phyloP scores from a whole-genome alignment of 2,888 invertebrate genomes.

The Parapristionchus giblindavisi region DNA sequence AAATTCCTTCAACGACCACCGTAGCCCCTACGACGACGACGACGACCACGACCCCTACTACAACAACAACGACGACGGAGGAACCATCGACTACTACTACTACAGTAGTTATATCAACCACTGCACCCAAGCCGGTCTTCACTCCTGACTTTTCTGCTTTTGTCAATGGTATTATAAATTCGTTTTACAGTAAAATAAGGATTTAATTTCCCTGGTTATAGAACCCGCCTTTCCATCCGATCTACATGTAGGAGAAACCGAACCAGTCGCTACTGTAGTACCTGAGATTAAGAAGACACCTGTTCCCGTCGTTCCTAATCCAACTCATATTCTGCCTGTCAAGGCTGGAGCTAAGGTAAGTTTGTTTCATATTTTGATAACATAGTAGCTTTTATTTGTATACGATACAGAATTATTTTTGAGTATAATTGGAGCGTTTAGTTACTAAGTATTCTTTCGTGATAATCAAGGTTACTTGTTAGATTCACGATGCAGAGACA shows the following conservation, averaged over 20 bases:
- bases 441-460: neutral
- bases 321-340: constrained; percentile 24
- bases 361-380: neutral
- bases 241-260: neutral
- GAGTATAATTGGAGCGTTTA: neutral
- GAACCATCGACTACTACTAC: constrained; percentile 34
- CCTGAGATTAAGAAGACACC: neutral
- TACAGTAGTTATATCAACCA: constrained; percentile 22
- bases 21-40: constrained; percentile 36
- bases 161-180: too few species aligned
- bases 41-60: constrained; percentile 35
- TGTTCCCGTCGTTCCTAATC: constrained; percentile 20
- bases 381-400: neutral
- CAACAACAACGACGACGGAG: constrained; percentile 37
- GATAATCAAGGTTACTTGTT: too few species aligned
- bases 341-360: neutral
- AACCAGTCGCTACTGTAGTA: neutral
- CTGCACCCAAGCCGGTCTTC: constrained; percentile 32
- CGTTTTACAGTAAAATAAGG: neutral
- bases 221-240: neutral
- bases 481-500: neutral
- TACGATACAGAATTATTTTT: neutral
- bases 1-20: constrained; percentile 12
- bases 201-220: neutral
- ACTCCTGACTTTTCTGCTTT: constrained; percentile 1